Evolutionary conservation across 2,888 invertebrate species (phyloP).

Genomic region (Seira musarum): DNA sequence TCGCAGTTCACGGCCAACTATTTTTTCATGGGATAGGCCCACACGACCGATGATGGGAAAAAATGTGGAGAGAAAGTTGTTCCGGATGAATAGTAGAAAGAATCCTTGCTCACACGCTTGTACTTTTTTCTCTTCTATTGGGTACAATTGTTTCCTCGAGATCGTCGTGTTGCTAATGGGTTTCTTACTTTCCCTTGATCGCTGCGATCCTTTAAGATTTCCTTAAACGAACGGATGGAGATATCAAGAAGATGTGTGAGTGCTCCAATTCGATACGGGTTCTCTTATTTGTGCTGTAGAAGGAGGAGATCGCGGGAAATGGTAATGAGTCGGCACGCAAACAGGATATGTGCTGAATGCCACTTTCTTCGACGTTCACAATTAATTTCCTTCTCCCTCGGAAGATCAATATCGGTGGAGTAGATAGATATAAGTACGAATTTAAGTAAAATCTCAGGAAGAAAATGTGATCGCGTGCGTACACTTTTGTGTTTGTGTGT

Average conservation of each 20-base stretch:
- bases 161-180: neutral
- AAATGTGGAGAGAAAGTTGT: neutral
- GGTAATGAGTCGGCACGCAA: neutral
- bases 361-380: conserved; percentile 40
- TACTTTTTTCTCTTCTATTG: neutral
- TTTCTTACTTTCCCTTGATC: neutral
- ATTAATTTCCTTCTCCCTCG: conserved; percentile 43
- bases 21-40: no score
- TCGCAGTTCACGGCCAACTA: neutral
- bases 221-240: no score
- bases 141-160: neutral
- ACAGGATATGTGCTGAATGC: conserved; percentile 31
- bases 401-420: conserved; percentile 38
- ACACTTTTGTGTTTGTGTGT: no score
- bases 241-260: no score
- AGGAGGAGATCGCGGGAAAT: neutral
- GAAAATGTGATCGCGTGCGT: neutral
- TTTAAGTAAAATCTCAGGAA: neutral
- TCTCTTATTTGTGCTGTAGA: no score
- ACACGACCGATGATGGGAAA: no score
- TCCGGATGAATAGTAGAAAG: neutral
- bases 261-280: neutral
- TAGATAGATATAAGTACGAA: no score
- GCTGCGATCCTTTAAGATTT: neutral
- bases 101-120: neutral